These are phyloP conservation scores for Calameuta idolon DNA, from an alignment of 2,888 invertebrate genomes.

Conservation along the genomic window DNA sequence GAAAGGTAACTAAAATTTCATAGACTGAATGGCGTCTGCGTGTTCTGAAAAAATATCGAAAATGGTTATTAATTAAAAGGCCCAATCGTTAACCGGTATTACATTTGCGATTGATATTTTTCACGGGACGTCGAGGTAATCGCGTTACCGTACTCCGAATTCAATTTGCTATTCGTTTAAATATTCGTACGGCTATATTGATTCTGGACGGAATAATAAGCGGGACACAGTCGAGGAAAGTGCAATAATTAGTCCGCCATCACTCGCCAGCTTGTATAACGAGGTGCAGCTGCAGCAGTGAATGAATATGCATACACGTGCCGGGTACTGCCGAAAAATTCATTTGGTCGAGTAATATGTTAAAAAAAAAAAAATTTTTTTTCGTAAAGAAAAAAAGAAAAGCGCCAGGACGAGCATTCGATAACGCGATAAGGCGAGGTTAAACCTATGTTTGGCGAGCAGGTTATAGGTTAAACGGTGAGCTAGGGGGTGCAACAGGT, in stretches of 20 bases:
- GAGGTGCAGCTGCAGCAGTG: background rate
- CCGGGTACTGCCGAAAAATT: background rate
- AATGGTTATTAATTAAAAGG: constrained; percentile 59
- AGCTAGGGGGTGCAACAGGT: constrained; percentile 67
- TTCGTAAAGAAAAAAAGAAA: constrained; percentile 12
- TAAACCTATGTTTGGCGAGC: constrained; percentile 66
- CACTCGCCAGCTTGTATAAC: background rate
- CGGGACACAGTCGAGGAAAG: constrained; percentile 29
- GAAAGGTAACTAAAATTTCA: background rate
- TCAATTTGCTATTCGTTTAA: constrained; percentile 53
- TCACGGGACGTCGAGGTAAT: constrained; percentile 50
- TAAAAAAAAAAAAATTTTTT: background rate
- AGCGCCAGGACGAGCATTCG: constrained; percentile 49
- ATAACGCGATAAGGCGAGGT: constrained; percentile 67
- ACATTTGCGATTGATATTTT: constrained; percentile 59
- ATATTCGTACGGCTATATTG: constrained; percentile 26
- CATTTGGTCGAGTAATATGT: background rate
- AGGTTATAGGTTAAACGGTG: constrained; percentile 67
- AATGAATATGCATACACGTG: background rate
- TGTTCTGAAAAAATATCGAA: constrained; percentile 46
- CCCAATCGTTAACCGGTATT: constrained; percentile 58
- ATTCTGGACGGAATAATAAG: constrained; percentile 41
- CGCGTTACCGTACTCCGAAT: constrained; percentile 56
- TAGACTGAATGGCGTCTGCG: background rate
- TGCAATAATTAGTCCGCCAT: constrained; percentile 33